Evolutionary conservation across 2,888 invertebrate genomes (phyloP).

Genomic region (Ctena decussata): DNA sequence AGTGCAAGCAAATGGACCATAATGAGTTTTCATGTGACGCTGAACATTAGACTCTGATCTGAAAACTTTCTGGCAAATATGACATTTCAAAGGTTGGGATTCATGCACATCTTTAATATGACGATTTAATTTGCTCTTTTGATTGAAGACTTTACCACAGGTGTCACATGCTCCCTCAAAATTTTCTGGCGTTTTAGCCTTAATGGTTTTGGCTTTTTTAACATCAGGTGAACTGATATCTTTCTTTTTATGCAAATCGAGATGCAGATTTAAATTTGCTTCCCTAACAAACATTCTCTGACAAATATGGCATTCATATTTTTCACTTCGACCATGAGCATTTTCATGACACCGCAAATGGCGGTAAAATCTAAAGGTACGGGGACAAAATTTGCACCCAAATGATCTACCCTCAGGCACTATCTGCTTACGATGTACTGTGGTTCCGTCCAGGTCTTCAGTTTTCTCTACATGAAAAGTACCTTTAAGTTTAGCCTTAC

Average conservation of each 20-base stretch:
- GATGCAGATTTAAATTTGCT: not conserved
- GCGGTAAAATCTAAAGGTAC: not conserved
- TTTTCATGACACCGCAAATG: slow-evolving; percentile 7
- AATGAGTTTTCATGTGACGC: not conserved
- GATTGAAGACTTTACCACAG: not conserved
- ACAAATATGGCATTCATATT: slow-evolving; percentile 6
- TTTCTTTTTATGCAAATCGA: not conserved
- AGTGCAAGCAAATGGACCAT: not conserved
- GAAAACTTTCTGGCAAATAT: not conserved
- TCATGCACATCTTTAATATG: not conserved
- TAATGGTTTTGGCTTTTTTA: not conserved
- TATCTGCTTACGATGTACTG: not conserved
- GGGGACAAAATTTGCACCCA: not conserved
- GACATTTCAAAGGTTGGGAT: not conserved
- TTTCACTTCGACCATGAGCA: not conserved
- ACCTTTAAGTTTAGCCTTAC: too few relatives aligned
- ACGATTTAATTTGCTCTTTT: not conserved
- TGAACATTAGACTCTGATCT: not conserved
- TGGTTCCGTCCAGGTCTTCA: too few relatives aligned
- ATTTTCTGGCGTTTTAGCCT: not conserved
- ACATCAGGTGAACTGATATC: not conserved
- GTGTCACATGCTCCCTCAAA: not conserved
- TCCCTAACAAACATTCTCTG: slow-evolving; percentile 8
- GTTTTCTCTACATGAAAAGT: too few relatives aligned
- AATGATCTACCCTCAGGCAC: not conserved